These are phyloP conservation scores for Mesocentrotus franciscanus DNA, from an alignment of 53 echinoderm and acorn worm species.

Conservation along the genomic window DNA sequence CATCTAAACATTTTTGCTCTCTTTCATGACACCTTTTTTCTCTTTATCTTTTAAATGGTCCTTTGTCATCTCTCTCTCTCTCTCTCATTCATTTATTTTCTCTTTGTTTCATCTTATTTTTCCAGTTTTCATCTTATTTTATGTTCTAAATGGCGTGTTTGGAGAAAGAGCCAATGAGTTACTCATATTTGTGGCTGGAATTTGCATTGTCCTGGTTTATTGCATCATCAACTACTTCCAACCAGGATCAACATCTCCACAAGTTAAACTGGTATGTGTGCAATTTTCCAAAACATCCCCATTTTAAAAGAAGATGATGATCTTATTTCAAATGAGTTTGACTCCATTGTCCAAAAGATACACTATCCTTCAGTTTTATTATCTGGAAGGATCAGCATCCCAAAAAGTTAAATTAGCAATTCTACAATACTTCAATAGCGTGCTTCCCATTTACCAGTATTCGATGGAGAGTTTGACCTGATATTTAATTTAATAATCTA, in stretches of 20 bases:
- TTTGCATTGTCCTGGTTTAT: constrained; percentile 78
- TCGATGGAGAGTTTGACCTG: no score
- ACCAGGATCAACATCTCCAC: neutral
- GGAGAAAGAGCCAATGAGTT: constrained; percentile 90
- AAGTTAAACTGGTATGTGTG: constrained; percentile 82
- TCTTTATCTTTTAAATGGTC: neutral
- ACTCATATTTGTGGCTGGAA: constrained; percentile 83
- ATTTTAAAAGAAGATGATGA: no score
- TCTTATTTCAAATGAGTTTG: no score
- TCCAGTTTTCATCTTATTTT: constrained; percentile 81
- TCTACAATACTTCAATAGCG: no score
- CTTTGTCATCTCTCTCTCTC: neutral
- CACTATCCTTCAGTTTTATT: no score
- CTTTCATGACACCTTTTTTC: neutral
- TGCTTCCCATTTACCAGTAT: no score
- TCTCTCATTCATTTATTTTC: neutral
- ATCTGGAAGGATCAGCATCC: no score
- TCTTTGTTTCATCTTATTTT: neutral
- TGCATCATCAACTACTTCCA: constrained; percentile 82
- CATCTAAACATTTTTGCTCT: neutral
- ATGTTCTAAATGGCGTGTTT: constrained; percentile 91
- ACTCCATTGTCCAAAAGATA: no score
- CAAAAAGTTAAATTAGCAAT: no score
- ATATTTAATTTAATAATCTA: no score
- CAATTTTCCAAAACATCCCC: neutral